A percentile compares a stretch with the other conserved stretches of the same genome.
These are phyloP conservation scores for Pseudoatta argentina DNA, from an alignment of 1,140 invertebrate genomes.

Conservation along the genomic window DNA sequence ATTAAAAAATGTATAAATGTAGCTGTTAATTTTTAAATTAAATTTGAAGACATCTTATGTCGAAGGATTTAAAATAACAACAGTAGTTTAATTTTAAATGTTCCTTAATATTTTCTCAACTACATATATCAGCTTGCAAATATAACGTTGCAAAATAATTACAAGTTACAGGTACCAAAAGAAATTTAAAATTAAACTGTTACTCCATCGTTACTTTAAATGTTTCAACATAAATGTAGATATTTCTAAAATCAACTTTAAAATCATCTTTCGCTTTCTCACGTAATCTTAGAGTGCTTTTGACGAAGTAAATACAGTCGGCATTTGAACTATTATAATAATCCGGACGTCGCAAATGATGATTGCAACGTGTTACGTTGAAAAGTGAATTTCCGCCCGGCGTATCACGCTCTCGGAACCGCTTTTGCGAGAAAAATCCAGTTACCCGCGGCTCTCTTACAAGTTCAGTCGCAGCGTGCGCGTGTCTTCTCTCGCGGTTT, in stretches of 20 bases:
- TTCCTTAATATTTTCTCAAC: too few species aligned
- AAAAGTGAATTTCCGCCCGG: slow-evolving; percentile 10
- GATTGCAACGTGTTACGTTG: slow-evolving; percentile 2
- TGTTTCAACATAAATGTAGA: neutral
- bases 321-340: neutral
- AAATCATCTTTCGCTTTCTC: neutral
- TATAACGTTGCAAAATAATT: too few species aligned
- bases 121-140: neutral
- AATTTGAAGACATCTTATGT: too few species aligned
- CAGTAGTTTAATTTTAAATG: too few species aligned
- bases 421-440: slow-evolving; percentile 56
- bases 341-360: neutral
- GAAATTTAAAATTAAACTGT: neutral
- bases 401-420: neutral
- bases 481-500: slow-evolving; percentile 14
- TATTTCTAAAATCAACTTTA: neutral
- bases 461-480: neutral
- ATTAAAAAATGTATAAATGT: neutral
- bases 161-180: neutral
- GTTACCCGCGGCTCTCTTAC: neutral
- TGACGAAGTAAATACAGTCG: neutral
- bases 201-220: neutral
- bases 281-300: neutral
- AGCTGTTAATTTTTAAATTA: too few species aligned
- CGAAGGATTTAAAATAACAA: too few species aligned